Percentiles rank a stretch among this genome's conserved stretches.
Conservation (phyloP, 2,113 vertebrate genomes). For the Pithys albifrons region DNA sequence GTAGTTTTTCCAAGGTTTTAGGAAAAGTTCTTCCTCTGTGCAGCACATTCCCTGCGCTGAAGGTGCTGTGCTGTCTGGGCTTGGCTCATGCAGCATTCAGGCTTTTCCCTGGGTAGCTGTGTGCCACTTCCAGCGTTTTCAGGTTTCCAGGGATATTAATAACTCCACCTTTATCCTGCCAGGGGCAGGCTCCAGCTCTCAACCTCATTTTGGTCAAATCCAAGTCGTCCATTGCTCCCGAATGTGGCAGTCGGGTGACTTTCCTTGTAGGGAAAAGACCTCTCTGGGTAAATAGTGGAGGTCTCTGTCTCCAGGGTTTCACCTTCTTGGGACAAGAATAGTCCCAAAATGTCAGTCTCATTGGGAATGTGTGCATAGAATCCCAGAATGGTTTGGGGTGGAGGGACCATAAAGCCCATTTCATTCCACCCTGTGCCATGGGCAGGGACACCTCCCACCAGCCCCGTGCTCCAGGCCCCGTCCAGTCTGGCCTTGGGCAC, state of each 20-base stretch:
- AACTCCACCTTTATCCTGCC: background rate
- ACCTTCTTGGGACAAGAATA: background rate
- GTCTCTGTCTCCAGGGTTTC: background rate
- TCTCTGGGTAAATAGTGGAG: background rate
- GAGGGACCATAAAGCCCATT: background rate
- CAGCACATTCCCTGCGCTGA: background rate
- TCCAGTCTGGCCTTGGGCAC: background rate
- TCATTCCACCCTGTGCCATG: background rate
- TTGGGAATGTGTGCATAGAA: background rate
- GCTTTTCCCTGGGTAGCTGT: conserved; percentile 24
- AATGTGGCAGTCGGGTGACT: background rate
- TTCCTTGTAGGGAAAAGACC: background rate
- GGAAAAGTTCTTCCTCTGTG: background rate
- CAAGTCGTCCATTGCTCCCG: fast-evolving
- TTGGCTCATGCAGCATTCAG: background rate
- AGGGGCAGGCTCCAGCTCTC: background rate
- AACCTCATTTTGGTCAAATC: background rate
- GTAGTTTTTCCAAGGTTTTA: fast-evolving
- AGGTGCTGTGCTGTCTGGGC: background rate
- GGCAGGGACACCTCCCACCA: background rate
- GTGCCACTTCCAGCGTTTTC: conserved; percentile 5
- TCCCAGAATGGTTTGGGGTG: background rate
- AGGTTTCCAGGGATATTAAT: conserved; percentile 10
- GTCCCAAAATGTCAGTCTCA: background rate
- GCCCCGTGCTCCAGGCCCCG: background rate